Evolutionary conservation across 1,140 invertebrate genomes (phyloP).

Genomic region (Metopolophium dirhodum): DNA sequence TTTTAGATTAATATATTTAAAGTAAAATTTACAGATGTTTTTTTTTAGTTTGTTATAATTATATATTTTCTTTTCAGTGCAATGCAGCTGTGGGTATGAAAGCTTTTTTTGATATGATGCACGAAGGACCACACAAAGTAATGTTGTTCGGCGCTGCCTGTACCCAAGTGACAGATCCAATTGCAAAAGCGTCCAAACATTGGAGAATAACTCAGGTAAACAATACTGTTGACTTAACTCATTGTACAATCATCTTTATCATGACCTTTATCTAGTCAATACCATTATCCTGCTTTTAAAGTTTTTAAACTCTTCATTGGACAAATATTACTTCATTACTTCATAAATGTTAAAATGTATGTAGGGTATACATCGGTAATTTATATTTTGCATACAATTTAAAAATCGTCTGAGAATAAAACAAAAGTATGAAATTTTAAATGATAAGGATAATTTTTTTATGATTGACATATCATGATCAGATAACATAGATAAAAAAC

Average conservation of each 20-base stretch:
- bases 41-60: constrained; percentile 10
- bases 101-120: constrained; percentile 98
- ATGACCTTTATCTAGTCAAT: not conserved
- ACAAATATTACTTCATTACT: not conserved
- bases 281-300: not conserved
- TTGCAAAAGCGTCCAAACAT: constrained; percentile 95
- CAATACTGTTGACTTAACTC: not conserved
- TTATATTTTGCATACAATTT: not conserved
- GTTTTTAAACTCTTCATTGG: not conserved
- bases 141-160: constrained; percentile 97
- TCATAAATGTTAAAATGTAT: too few species aligned
- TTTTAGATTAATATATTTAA: not conserved
- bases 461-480: too few species aligned
- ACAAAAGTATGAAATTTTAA: too few species aligned
- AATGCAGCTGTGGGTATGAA: constrained; percentile 98
- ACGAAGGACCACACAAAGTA: constrained; percentile 85
- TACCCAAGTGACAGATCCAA: constrained; percentile 95
- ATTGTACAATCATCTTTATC: too few species aligned
- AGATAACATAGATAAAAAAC: too few species aligned
- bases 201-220: constrained; percentile 93
- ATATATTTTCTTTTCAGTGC: constrained; percentile 75
- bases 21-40: not conserved
- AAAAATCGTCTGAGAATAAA: too few species aligned
- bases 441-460: too few species aligned
- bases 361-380: not conserved